phyloP scores from a whole-genome alignment of 2,888 invertebrate species.

The Steinernema scapterisci region DNA sequence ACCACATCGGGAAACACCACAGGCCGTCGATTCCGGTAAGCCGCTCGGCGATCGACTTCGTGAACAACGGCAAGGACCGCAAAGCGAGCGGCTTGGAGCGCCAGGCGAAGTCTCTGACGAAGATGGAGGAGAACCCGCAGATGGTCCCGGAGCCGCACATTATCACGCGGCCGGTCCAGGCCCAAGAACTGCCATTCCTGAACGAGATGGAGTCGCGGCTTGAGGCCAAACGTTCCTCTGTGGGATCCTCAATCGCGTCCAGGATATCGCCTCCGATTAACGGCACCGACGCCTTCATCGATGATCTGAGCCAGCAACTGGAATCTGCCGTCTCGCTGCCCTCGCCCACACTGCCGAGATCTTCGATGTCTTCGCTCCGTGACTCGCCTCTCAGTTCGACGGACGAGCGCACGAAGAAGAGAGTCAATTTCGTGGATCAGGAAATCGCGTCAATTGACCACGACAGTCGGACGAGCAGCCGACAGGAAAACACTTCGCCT shows the following conservation, averaged over 20 bases:
- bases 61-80: constrained; percentile 16
- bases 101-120: constrained; percentile 17
- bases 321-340: not conserved
- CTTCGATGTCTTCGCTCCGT: not conserved
- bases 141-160: not conserved
- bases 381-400: constrained; percentile 36
- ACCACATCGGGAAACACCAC: constrained; percentile 30
- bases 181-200: constrained; percentile 37
- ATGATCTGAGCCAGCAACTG: constrained; percentile 45
- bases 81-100: constrained; percentile 14
- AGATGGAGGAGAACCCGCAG: constrained; percentile 16
- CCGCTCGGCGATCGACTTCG: constrained; percentile 20
- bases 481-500: constrained; percentile 18
- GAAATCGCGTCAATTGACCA: not conserved
- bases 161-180: not conserved
- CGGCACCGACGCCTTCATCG: constrained; percentile 51
- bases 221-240: constrained; percentile 33
- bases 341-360: constrained; percentile 10
- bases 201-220: constrained; percentile 40
- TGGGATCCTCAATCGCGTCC: constrained; percentile 30
- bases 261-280: constrained; percentile 4
- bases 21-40: constrained; percentile 5
- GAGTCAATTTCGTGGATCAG: constrained; percentile 52
- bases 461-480: constrained; percentile 27
- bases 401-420: constrained; percentile 45